A percentile compares a stretch with the other conserved stretches of the same genome.
Conservation (phyloP, 2,113 vertebrate species). For the Cyprinus carpio region DNA sequence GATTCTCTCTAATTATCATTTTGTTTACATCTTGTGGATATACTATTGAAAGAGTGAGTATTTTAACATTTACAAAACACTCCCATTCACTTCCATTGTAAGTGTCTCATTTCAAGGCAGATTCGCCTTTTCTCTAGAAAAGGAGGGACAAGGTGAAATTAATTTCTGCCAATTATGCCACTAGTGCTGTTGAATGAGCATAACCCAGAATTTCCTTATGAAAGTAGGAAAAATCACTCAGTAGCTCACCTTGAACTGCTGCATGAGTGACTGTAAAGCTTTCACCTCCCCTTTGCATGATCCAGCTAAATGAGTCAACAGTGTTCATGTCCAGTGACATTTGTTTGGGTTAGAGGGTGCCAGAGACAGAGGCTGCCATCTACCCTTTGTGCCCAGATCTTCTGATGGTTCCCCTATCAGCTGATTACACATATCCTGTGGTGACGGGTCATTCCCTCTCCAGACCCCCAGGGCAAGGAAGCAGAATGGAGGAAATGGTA, state of each 20-base stretch:
- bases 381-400: background rate
- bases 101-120: background rate
- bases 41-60: background rate
- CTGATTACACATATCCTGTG: slow-evolving; percentile 55
- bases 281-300: slow-evolving; percentile 6
- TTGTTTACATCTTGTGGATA: background rate
- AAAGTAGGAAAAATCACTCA: slow-evolving; percentile 53
- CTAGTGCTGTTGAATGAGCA: slow-evolving; percentile 2
- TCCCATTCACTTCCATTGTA: background rate
- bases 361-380: slow-evolving; percentile 13
- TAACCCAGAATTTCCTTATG: slow-evolving; percentile 24
- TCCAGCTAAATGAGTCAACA: background rate
- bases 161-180: background rate
- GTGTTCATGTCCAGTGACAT: background rate
- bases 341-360: slow-evolving; percentile 20
- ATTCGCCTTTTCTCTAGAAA: background rate
- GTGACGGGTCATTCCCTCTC: background rate
- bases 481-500: slow-evolving; percentile 25
- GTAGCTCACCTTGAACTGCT: slow-evolving; percentile 28
- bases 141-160: background rate
- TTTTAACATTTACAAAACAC: background rate
- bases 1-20: background rate
- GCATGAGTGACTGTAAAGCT: slow-evolving; percentile 35
- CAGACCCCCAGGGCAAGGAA: slow-evolving; percentile 40
- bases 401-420: slow-evolving; percentile 37